Evolutionary conservation across 2,888 invertebrate species (phyloP), one percentile per base, ranked within the genome.

Genomic region (Cephus nigrinus): DNA sequence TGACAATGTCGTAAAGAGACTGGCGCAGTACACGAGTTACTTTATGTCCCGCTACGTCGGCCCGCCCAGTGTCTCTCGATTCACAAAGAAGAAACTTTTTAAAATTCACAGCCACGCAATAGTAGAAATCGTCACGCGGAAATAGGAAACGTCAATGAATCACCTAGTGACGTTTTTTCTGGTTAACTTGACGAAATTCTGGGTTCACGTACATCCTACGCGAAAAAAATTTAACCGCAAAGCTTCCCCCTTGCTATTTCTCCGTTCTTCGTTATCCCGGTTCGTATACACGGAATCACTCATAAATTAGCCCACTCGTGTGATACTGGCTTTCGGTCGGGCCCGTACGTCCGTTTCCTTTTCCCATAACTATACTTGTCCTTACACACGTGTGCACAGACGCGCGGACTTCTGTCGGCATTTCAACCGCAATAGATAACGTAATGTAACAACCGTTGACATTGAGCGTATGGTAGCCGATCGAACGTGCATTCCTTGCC

Each of bases 401-500:
- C 80, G 81, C 80, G 35, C 74, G 11, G n/a, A 74, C 36, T n/a
- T 12, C 12, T 36, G 35, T 71, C 71, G 71, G 71, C 30, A n/a
- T 71, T 33, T 71, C 71, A 31, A n/a, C 31, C 33, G 3, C 30
- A 30, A 11, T 12, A 71, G 33, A 74, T 36, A 74, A 74, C 31
- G 23, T 23, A 74, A 35, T 23, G 74, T 35, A 74, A 74, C 74
- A 34, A 33, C 74, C 35, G 74, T 32, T 74, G 74, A 74, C 74
- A 74, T 74, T 74, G 74, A 74, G 12, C 74, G 35, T 78, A 82
- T 86, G 78, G 85, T 84, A 83, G 82, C 83, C 83, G 86, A 85
- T 86, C 84, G 82, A 82, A 77, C 79, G 81, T 74, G 83, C 85
- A 84, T 87, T 84, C 84, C 85, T 82, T 30, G 55, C 31, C 74